phyloP scores from a whole-genome alignment of 2,113 vertebrate species.

The Acrocephalus kingi region DNA sequence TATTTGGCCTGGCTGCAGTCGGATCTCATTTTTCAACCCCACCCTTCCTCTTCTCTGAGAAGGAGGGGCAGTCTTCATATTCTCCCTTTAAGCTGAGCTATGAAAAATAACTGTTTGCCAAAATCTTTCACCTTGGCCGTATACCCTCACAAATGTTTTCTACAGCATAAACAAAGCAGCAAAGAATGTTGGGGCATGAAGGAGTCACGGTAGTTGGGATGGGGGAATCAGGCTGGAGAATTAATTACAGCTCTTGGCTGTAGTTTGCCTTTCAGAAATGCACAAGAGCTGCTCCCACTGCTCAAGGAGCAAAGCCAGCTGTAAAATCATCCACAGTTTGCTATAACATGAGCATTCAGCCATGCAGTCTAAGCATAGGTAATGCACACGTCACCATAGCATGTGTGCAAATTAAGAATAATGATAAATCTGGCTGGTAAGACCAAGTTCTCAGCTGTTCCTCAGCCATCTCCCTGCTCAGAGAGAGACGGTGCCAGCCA shows the following conservation, averaged over 20 bases:
- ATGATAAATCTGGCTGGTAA: conserved; percentile 1
- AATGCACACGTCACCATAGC: not conserved
- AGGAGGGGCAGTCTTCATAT: conserved; percentile 62
- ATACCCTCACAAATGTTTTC: conserved; percentile 74
- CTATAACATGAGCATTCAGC: not conserved
- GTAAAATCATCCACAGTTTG: conserved; percentile 28
- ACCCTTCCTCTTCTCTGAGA: conserved; percentile 35
- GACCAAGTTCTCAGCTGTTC: conserved; percentile 15
- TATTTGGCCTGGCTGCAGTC: conserved; percentile 65
- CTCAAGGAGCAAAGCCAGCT: conserved; percentile 44
- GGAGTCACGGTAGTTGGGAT: not conserved
- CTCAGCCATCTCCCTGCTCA: not conserved
- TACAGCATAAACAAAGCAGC: conserved; percentile 74
- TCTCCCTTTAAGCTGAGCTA: conserved; percentile 68
- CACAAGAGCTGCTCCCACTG: conserved; percentile 8
- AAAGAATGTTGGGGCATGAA: conserved; percentile 61
- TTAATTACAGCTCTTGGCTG: conserved; percentile 12
- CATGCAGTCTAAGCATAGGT: not conserved
- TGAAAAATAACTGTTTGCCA: conserved; percentile 73
- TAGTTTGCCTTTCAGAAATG: conserved; percentile 2
- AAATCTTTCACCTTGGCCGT: conserved; percentile 71
- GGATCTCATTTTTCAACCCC: conserved; percentile 62
- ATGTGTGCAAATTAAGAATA: conserved; percentile 19
- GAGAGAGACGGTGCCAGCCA: not conserved
- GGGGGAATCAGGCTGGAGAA: conserved; percentile 28